These are phyloP conservation scores for Armadillidium nasatum DNA, from an alignment of 1,140 invertebrate genomes.

Conservation along the genomic window DNA sequence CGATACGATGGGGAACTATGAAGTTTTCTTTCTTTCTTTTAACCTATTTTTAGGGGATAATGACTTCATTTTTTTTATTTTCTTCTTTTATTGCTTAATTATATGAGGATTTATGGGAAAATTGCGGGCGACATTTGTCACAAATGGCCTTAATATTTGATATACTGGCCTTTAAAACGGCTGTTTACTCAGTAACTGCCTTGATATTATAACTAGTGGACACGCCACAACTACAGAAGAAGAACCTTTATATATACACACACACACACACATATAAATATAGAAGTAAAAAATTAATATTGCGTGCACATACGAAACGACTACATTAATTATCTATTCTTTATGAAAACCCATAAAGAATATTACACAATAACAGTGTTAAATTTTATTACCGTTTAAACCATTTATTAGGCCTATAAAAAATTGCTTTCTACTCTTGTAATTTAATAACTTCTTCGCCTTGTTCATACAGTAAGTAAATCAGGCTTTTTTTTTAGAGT, in stretches of 20 bases:
- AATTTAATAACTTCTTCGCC: too few relatives aligned
- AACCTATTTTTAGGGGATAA: slow-evolving; percentile 8
- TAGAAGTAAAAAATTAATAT: background rate
- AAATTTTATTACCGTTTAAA: too few relatives aligned
- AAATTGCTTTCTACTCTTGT: too few relatives aligned
- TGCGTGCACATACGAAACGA: too few relatives aligned
- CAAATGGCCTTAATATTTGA: slow-evolving; percentile 11
- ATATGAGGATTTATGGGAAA: slow-evolving; percentile 6
- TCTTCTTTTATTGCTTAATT: slow-evolving; percentile 3
- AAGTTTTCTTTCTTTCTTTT: background rate
- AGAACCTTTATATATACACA: background rate
- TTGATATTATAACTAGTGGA: background rate
- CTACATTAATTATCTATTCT: too few relatives aligned
- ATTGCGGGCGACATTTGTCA: slow-evolving; percentile 7
- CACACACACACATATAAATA: too few relatives aligned
- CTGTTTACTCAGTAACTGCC: slow-evolving; percentile 3
- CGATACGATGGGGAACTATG: background rate
- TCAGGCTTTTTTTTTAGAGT: too few relatives aligned
- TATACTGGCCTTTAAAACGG: slow-evolving; percentile 1
- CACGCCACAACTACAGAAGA: background rate
- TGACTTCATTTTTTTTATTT: slow-evolving; percentile 9
- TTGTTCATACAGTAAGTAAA: too few relatives aligned
- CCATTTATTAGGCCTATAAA: too few relatives aligned
- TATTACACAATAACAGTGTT: too few relatives aligned
- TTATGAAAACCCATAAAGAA: too few relatives aligned